Base-by-base conservation (phyloP, 2,797 vertebrate genomes). In the Pseudomugil gertrudae region DNA sequence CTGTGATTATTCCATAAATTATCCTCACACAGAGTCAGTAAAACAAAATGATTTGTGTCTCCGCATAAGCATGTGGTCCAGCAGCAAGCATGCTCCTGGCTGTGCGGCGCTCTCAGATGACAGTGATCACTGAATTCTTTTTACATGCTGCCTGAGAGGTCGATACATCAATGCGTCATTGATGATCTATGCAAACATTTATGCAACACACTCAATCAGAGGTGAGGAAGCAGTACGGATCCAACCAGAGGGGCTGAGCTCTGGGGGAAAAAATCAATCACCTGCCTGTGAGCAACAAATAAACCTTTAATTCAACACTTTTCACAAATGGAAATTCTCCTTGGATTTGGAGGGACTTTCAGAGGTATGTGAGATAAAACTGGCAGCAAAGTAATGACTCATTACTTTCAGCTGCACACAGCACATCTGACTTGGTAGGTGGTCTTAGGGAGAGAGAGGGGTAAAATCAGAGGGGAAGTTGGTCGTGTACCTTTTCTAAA, bases 31-130 rank as follows among this genome's bases (percentile, higher is more conserved):
- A 67, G 78, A 81, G 81, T 74, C 66, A 74, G 72, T 86, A 83
- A 87, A 89, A 80, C 80, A 64, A 77, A 78, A 79, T 83, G 87
- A 87, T 87, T 80, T 85, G 83, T 88, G 86, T 35, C 64, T 54
- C 81, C 69, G 83, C 78, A 80, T 64, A 23, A 62, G 80, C 72
- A 66, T 70, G 76, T 56, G 68, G 64, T 72, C 56, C 63, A 51
- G 76, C 32, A 13, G 70, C 11, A 63, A 17, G 57, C 35, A 1
- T 35, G 66, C 75, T 66, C 69, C 67, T 9, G 19, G 76, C 73
- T 61, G 70, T 59, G 79, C 79, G 2, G 72, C 69, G 57, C 69
- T 72, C 69, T 82, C 75, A 73, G 85, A 76, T 87, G 86, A 89
- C 87, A 81, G 79, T 80, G 84, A 90, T 87, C 82, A 66, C 81